Evolutionary conservation across 2,888 invertebrate species (phyloP).

Genomic region (Liopterus haemorrhoidalis): DNA sequence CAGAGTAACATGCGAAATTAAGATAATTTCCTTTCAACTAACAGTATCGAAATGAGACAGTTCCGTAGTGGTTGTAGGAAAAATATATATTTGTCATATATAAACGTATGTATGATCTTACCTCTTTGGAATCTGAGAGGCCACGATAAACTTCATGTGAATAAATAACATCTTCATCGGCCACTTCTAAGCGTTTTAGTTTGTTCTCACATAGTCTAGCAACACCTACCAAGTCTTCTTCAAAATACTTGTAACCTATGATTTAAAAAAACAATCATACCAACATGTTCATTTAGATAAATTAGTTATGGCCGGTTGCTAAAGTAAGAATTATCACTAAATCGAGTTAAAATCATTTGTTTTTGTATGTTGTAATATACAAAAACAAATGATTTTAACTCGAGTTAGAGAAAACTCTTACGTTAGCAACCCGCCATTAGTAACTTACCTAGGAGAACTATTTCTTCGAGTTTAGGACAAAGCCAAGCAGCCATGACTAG

Average conservation of each 20-base stretch:
- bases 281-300: not conserved
- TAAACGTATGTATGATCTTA: slow-evolving; percentile 23
- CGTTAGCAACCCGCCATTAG: slow-evolving; percentile 29
- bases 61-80: too few species aligned
- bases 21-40: too few species aligned
- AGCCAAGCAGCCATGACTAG: slow-evolving; percentile 63
- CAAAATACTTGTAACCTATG: slow-evolving; percentile 57
- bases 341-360: too few species aligned
- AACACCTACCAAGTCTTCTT: slow-evolving; percentile 59
- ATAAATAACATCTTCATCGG: slow-evolving; percentile 48
- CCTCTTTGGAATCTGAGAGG: slow-evolving; percentile 28
- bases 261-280: slow-evolving; percentile 41
- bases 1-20: too few species aligned
- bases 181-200: slow-evolving; percentile 53
- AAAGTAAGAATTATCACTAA: too few species aligned
- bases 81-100: too few species aligned
- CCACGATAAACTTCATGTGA: slow-evolving; percentile 29
- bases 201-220: slow-evolving; percentile 54
- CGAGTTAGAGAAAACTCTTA: not conserved
- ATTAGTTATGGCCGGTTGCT: too few species aligned
- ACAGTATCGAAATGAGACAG: too few species aligned
- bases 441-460: slow-evolving; percentile 49
- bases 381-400: too few species aligned
- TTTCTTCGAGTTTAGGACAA: slow-evolving; percentile 53
- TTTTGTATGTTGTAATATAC: too few species aligned